These are phyloP conservation scores for Gonocerus acuteangulatus DNA, from an alignment of 2,888 invertebrate genomes.

Conservation along the genomic window DNA sequence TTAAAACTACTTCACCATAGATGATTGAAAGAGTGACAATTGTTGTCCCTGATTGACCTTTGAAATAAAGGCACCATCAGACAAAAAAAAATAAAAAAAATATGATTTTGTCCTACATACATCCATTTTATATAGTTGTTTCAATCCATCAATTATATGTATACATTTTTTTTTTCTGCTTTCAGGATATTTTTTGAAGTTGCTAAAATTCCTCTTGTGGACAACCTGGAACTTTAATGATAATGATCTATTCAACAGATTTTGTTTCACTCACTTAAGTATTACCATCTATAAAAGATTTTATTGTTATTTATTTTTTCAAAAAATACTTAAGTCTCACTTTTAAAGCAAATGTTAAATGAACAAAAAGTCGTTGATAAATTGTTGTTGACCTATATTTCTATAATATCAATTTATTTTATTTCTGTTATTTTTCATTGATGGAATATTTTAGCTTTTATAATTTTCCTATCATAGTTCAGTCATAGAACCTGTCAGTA, in stretches of 20 bases:
- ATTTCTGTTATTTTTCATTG: no score
- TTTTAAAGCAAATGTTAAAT: slow-evolving; percentile 1
- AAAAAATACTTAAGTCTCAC: slow-evolving; percentile 5
- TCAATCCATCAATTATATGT: not conserved
- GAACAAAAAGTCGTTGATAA: not conserved
- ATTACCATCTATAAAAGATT: slow-evolving; percentile 3
- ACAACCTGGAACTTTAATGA: slow-evolving; percentile 8
- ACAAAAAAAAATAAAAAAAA: no score
- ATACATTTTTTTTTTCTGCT: slow-evolving; percentile 35
- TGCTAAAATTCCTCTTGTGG: slow-evolving; percentile 65
- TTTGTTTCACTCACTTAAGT: not conserved
- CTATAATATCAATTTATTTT: not conserved
- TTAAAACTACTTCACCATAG: no score
- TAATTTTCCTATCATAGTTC: no score
- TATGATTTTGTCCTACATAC: no score
- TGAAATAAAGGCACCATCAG: no score
- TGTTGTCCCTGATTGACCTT: no score
- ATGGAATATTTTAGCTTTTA: no score
- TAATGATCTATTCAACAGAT: not conserved
- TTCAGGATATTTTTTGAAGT: slow-evolving; percentile 81
- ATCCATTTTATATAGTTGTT: not conserved
- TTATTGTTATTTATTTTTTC: slow-evolving; percentile 5
- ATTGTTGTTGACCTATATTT: slow-evolving; percentile 22
- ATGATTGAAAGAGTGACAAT: no score
- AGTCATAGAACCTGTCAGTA: not conserved